Conservation (phyloP, 2,888 invertebrate genomes). For the Prostheceraeus crozeri region DNA sequence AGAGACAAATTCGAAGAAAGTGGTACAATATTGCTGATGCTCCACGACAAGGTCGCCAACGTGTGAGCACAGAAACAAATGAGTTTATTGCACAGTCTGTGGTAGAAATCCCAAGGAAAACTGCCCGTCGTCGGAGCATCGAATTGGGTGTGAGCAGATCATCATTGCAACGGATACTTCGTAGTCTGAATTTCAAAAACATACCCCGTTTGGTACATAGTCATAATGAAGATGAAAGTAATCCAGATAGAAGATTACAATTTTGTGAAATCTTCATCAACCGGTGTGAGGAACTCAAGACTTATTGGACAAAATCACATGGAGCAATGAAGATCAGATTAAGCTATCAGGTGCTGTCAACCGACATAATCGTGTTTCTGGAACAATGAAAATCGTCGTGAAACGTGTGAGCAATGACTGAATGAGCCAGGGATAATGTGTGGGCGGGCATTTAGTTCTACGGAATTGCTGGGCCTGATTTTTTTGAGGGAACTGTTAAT, state of each 20-base stretch:
- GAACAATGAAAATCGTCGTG: constrained; percentile 14
- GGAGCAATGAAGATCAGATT: not conserved
- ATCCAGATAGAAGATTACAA: constrained; percentile 23
- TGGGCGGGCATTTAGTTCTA: constrained; percentile 9
- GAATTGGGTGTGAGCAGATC: constrained; percentile 5
- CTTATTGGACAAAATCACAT: constrained; percentile 21
- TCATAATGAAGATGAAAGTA: not conserved
- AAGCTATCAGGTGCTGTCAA: constrained; percentile 13
- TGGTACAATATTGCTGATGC: constrained; percentile 30
- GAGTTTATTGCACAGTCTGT: constrained; percentile 28
- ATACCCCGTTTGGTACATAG: constrained; percentile 24
- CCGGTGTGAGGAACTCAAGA: constrained; percentile 17
- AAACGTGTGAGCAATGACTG: constrained; percentile 16
- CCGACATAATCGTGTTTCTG: constrained; percentile 28
- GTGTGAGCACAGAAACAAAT: constrained; percentile 2
- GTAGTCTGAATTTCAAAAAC: constrained; percentile 13
- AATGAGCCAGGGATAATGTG: constrained; percentile 22
- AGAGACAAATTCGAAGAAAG: constrained; percentile 25
- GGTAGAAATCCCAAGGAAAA: constrained; percentile 19
- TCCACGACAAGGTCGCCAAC: constrained; percentile 13
- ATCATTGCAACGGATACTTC: constrained; percentile 13
- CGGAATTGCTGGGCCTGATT: constrained; percentile 2
- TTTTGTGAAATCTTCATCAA: constrained; percentile 24
- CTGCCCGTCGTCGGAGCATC: constrained; percentile 21
- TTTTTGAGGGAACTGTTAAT: constrained; percentile 22